Conservation (phyloP, 92 coral and sea anemone genomes). For the Heteractis magnifica region DNA sequence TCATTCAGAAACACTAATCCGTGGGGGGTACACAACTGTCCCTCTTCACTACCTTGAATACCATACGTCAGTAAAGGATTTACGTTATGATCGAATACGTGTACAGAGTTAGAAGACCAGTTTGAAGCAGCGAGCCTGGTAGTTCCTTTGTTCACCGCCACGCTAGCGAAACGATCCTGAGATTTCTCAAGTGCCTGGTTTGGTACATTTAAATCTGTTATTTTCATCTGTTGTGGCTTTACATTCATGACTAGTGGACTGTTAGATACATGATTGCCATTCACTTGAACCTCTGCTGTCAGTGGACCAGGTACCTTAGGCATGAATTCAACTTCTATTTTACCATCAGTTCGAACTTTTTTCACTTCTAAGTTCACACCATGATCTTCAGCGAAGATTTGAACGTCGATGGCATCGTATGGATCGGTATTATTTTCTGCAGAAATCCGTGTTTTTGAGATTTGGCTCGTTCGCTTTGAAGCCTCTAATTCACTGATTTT, state of each 20-base stretch:
- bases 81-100: not conserved
- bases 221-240: not conserved
- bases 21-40: not conserved
- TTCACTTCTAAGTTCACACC: not conserved
- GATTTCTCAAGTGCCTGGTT: not conserved
- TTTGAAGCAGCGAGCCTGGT: conserved; percentile 5
- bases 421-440: not conserved
- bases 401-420: not conserved
- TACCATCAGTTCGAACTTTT: not conserved
- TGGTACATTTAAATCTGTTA: not conserved
- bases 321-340: conserved; percentile 10
- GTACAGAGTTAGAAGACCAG: conserved; percentile 3
- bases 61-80: not conserved
- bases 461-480: not conserved
- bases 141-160: not conserved
- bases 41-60: not conserved
- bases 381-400: conserved; percentile 16
- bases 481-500: not conserved
- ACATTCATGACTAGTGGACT: conserved; percentile 17
- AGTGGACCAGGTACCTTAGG: conserved; percentile 9
- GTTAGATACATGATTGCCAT: conserved; percentile 19
- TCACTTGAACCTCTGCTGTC: conserved; percentile 12
- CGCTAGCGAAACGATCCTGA: not conserved
- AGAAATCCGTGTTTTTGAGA: not conserved
- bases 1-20: conserved; percentile 13